phyloP scores from a whole-genome alignment of 2,888 invertebrate species.

The Perithous albicinctus region DNA sequence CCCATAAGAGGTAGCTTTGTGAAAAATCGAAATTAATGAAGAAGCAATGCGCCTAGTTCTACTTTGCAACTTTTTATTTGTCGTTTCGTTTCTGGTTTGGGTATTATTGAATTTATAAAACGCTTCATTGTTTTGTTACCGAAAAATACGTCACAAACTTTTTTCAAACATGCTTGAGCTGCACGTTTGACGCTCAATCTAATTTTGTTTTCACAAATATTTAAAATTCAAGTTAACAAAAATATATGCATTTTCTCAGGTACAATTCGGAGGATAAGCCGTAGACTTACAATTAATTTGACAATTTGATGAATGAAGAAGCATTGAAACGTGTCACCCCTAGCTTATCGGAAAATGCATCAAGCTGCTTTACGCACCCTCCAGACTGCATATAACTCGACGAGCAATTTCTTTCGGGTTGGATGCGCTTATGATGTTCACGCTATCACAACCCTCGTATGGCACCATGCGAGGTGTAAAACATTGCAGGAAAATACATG shows the following conservation, averaged over 20 bases:
- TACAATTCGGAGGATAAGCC: neutral
- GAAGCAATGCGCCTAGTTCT: no score
- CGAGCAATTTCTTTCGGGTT: constrained; percentile 58
- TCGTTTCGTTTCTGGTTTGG: no score
- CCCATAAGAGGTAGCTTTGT: no score
- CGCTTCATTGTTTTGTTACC: no score
- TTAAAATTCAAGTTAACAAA: no score
- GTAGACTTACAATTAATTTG: neutral
- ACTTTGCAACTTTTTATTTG: no score
- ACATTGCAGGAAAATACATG: constrained; percentile 12
- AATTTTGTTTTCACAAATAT: no score
- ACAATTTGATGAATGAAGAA: constrained; percentile 54
- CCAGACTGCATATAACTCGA: constrained; percentile 39
- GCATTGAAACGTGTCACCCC: constrained; percentile 35
- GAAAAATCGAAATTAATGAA: no score
- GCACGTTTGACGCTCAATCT: no score
- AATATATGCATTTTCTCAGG: neutral
- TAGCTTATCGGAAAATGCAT: constrained; percentile 54
- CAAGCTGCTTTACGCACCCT: constrained; percentile 42
- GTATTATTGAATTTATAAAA: no score
- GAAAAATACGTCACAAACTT: no score
- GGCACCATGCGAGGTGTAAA: constrained; percentile 29
- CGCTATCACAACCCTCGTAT: constrained; percentile 40
- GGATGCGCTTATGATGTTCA: constrained; percentile 55
- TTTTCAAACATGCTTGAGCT: no score